Evolutionary conservation across 2,113 vertebrate species (phyloP).

Genomic region (Trematocara zebra): DNA sequence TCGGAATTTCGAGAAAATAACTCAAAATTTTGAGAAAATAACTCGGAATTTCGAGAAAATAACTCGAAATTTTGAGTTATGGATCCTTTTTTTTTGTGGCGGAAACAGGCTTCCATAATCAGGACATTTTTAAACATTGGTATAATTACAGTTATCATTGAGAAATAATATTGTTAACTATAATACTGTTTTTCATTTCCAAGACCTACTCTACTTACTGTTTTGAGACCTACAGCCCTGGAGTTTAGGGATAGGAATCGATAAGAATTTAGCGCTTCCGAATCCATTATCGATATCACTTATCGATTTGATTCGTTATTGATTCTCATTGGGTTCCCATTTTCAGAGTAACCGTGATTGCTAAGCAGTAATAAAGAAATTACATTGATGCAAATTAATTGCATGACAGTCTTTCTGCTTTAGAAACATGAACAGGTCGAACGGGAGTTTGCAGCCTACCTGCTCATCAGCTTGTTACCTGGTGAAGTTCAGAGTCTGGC

Average conservation of each 20-base stretch:
- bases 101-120: too few relatives aligned
- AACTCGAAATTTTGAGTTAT: too few relatives aligned
- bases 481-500: not conserved
- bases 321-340: not conserved
- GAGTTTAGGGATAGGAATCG: not conserved
- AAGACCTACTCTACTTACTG: not conserved
- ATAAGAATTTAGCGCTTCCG: fast-evolving
- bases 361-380: not conserved
- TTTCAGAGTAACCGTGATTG: not conserved
- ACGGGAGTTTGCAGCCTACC: not conserved
- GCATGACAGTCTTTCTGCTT: not conserved
- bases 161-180: not conserved
- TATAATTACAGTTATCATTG: not conserved
- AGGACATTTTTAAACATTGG: not conserved
- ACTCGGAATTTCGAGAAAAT: too few relatives aligned
- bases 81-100: too few relatives aligned
- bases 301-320: not conserved
- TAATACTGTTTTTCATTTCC: not conserved
- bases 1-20: too few relatives aligned
- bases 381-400: not conserved
- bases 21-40: too few relatives aligned
- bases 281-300: not conserved
- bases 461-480: not conserved
- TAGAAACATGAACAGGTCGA: not conserved
- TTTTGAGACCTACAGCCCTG: not conserved